Evolutionary conservation across 2,797 vertebrate genomes (phyloP), one percentile per base, ranked within the genome.

Genomic region (Hephaestus fuliginosus): DNA sequence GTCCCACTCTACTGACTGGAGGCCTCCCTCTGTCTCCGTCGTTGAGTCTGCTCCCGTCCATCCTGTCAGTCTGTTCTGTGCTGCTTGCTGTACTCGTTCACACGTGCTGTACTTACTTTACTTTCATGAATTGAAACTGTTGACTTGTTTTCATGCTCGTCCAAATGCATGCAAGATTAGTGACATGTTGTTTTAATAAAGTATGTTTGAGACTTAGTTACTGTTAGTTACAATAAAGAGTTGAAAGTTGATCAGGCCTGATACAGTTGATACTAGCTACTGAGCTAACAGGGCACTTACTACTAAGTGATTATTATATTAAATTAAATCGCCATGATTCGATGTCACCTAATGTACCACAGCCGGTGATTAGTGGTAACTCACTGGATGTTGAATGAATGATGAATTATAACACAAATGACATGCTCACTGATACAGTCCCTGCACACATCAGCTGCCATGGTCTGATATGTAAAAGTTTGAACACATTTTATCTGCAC

Each of bases 1-100:
- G 81, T 78, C 56, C 41, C 49, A 56, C 28, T 80, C 9, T 74
- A 69, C 83, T 60, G 78, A 82, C 79, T 69, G 12, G 2, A 65
- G 48, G 44, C 62, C 17, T 67, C 63, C 44, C 10, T 74, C 65
- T 41, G 43, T 46, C 58, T 62, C 57, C 68, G 44, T 41, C 36
- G 70, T 44, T 62, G 48, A 56, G 36, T 51, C 51, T 56, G 57
- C 49, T 62, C 17, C 30, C 28, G 22, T 51, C 67, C 79, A 1
- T 48, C 55, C 28, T 36, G 7, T 25, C 2, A 71, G 28, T 70
- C 25, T 15, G 8, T 30, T 56, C 11, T 51, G 30, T 53, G 85
- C 70, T 74, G 36, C 68, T 68, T 75, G 58, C 76, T 82, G 69
- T 51, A 56, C 60, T 75, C 44, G 7, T 30, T 58, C 68, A 71